phyloP scores from a whole-genome alignment of 2,888 invertebrate genomes.

The Cotesia congregata region DNA sequence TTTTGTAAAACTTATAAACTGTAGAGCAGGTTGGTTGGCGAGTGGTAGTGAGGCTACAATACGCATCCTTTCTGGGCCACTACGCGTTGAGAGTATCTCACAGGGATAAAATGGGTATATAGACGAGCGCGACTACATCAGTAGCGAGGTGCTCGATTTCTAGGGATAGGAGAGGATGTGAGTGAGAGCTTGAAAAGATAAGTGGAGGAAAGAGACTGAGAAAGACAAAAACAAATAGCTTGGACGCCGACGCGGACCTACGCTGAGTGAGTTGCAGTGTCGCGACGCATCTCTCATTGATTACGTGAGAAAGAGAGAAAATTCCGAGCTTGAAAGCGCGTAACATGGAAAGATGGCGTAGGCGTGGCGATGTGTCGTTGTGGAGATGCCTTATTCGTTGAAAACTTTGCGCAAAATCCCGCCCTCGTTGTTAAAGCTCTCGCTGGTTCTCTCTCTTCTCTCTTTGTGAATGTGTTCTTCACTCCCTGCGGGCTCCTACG shows the following conservation, averaged over 20 bases:
- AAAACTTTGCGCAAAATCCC: conserved; percentile 67
- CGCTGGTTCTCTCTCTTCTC: background rate
- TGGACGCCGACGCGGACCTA: conserved; percentile 35
- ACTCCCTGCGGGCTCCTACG: conserved; percentile 18
- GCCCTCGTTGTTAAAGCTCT: conserved; percentile 48
- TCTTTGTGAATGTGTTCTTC: conserved; percentile 30
- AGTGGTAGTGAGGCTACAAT: background rate
- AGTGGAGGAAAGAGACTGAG: conserved; percentile 32
- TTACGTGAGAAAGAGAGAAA: conserved; percentile 69
- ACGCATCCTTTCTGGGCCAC: conserved; percentile 1
- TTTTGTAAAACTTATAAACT: background rate
- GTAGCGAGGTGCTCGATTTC: conserved; percentile 37
- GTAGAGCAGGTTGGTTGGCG: background rate
- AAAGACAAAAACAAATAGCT: conserved; percentile 36
- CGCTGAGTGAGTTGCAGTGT: conserved; percentile 40
- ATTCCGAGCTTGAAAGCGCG: conserved; percentile 32
- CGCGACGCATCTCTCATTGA: conserved; percentile 62
- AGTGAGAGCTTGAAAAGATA: conserved; percentile 25
- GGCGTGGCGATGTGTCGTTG: conserved; percentile 68
- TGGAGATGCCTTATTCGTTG: conserved; percentile 70
- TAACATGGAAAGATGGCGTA: conserved; percentile 54
- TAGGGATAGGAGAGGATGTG: conserved; percentile 27
- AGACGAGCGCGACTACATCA: background rate
- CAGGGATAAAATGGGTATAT: background rate
- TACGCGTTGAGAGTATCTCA: conserved; percentile 23